phyloP scores from a whole-genome alignment of 2,113 vertebrate species.

The Sceloporus undulatus region DNA sequence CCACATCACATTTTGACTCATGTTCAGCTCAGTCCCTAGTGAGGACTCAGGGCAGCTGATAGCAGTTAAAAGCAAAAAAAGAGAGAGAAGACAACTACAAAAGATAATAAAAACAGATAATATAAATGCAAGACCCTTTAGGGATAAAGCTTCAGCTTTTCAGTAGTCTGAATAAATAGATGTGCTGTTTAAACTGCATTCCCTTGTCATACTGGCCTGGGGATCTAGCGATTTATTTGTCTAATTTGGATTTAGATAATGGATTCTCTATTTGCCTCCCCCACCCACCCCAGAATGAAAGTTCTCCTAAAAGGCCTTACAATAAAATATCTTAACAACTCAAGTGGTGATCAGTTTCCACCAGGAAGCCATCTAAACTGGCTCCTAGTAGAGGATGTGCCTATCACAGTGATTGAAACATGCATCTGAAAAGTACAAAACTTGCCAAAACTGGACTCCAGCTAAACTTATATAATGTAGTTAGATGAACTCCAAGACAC shows the following conservation, averaged over 20 bases:
- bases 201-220: not conserved
- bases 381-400: not conserved
- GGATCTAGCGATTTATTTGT: not conserved
- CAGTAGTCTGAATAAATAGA: not conserved
- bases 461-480: not conserved
- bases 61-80: too few species aligned
- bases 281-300: not conserved
- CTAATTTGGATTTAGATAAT: not conserved
- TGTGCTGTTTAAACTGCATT: not conserved
- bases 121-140: not conserved
- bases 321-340: not conserved
- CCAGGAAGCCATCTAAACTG: not conserved
- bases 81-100: too few species aligned
- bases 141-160: not conserved
- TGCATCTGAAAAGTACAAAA: not conserved
- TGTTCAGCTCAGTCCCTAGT: too few species aligned
- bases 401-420: not conserved
- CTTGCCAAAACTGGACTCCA: not conserved
- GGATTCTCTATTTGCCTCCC: not conserved
- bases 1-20: too few species aligned
- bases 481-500: too few species aligned
- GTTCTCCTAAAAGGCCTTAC: not conserved
- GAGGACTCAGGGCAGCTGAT: too few species aligned
- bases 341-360: not conserved
- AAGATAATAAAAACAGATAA: too few species aligned